A percentile compares a stretch with the other conserved stretches of the same genome.
These are phyloP conservation scores for Iguana delicatissima DNA, from an alignment of 2,797 vertebrate genomes.

Conservation along the genomic window DNA sequence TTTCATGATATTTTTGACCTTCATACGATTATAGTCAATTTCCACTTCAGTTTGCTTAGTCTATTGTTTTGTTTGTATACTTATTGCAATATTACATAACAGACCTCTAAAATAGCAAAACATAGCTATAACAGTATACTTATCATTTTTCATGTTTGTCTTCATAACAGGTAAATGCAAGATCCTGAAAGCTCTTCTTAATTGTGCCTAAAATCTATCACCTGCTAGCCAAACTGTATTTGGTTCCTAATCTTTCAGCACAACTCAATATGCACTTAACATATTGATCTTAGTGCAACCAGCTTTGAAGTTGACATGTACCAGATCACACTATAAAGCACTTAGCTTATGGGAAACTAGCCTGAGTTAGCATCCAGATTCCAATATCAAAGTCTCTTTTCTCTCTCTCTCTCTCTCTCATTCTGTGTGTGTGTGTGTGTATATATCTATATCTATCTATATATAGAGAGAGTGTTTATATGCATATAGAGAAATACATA, in stretches of 20 bases:
- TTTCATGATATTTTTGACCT: slow-evolving; percentile 20
- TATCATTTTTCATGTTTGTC: neutral
- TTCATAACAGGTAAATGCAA: neutral
- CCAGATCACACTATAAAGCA: neutral
- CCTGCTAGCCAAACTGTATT: neutral
- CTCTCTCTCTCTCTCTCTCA: no score
- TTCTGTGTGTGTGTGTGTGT: no score
- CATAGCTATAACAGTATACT: neutral
- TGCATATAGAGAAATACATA: no score
- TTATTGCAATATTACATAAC: neutral
- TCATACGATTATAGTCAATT: neutral
- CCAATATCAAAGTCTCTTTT: no score
- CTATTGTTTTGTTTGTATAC: neutral
- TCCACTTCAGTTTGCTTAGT: neutral
- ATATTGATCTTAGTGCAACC: neutral
- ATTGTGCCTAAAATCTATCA: neutral
- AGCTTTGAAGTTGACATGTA: neutral
- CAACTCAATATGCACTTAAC: neutral
- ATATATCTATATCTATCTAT: no score
- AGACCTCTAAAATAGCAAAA: neutral
- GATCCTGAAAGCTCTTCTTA: neutral
- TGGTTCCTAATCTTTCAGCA: neutral
- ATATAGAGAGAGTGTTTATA: no score
- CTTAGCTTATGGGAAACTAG: neutral
- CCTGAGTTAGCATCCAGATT: neutral